Base-by-base conservation (phyloP, 1,140 invertebrate species). In the Bilobella aurantiaca region DNA sequence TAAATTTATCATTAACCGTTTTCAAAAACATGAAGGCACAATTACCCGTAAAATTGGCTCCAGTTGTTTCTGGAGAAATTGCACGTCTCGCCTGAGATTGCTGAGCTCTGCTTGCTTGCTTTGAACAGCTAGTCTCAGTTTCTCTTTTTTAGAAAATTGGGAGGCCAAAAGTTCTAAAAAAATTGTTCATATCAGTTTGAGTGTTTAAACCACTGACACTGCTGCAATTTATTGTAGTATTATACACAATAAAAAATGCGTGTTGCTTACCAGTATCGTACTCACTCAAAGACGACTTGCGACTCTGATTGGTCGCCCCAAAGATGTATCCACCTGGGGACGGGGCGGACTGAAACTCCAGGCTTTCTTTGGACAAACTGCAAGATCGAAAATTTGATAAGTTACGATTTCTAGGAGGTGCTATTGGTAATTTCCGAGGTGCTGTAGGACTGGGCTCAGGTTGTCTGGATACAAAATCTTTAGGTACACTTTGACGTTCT, bases 111-210 rank as follows among this genome's bases (percentile, higher is more conserved):
- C 25, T 63, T 58, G 64, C 31, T 65, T 62, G 21, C 31, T 25
- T 37, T 28, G 49, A 16, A 69, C 28, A 3, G 64, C 68, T 21
- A 16, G 16, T 23, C 27, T 42, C 30, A 72, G 57, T 34, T 69
- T 65, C 25, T 69, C 65, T 56, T 72, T 72, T 58, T 65, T 27
- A 23, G 64, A 65, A 32, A 59, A 56, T 67, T 72, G 71, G 31
- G 67, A 65, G 14, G 66, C 47, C 34, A 72, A 29, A 61, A 69
- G 63, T 34, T 72, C 71, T 72, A 30, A 34, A 61, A 27, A 58
- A 65, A 64, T 60, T 25, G 57, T 42, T 53, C 47, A 46, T 42
- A 23, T 34, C 37, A 30, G 5, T 3, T 42, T 42, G 12, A 14
- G 3, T 12, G 34, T 49, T 58, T 25, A 5, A 37, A 63, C 21